These are phyloP conservation scores for Noctua janthe DNA, from an alignment of 2,888 invertebrate species.

Conservation along the genomic window DNA sequence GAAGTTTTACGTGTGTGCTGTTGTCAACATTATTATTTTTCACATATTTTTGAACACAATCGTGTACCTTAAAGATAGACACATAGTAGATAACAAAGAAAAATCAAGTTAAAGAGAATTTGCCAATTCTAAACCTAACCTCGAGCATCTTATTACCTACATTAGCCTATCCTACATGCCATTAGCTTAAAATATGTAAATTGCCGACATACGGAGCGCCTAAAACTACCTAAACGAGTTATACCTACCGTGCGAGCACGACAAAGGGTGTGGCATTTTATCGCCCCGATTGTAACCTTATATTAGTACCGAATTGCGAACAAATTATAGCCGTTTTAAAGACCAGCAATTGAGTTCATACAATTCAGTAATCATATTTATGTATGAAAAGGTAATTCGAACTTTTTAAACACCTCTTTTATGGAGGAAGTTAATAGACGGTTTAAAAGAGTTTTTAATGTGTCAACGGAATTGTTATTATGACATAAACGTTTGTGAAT, in stretches of 20 bases:
- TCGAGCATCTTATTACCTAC: slow-evolving; percentile 5
- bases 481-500: slow-evolving; percentile 52
- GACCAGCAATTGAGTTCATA: slow-evolving; percentile 56
- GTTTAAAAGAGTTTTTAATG: slow-evolving; percentile 47
- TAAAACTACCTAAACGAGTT: slow-evolving; percentile 44
- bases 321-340: slow-evolving; percentile 67
- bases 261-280: slow-evolving; percentile 65
- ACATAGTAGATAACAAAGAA: background rate
- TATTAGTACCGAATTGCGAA: slow-evolving; percentile 62
- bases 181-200: slow-evolving; percentile 25
- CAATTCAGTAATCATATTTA: slow-evolving; percentile 58
- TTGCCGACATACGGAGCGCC: slow-evolving; percentile 25
- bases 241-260: slow-evolving; percentile 27
- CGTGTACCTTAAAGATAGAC: background rate
- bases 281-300: slow-evolving; percentile 60
- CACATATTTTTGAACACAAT: background rate
- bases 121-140: background rate
- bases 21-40: background rate
- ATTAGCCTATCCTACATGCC: slow-evolving; percentile 2
- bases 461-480: slow-evolving; percentile 45
- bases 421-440: slow-evolving; percentile 19
- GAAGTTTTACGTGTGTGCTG: background rate
- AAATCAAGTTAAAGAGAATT: background rate
- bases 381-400: slow-evolving; percentile 45
- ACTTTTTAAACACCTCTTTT: slow-evolving; percentile 57